Conservation (phyloP, 2,113 vertebrate genomes). For the Psilopogon haemacephalus region DNA sequence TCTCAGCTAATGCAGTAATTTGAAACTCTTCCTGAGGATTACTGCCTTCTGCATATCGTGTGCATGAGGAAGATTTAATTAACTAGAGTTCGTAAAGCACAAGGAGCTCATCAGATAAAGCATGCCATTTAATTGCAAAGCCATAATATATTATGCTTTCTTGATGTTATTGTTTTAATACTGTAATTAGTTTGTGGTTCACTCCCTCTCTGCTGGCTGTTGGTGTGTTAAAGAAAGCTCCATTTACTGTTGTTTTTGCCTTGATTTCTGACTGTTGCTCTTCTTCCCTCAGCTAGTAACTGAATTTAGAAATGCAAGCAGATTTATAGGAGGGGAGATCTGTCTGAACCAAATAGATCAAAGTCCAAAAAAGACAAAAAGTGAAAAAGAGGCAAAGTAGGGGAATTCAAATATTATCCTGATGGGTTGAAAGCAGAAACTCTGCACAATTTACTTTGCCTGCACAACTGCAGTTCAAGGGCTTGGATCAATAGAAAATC, state of each 20-base stretch:
- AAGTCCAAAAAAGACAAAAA: neutral
- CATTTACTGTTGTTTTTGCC: neutral
- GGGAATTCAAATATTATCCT: neutral
- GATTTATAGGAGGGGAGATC: neutral
- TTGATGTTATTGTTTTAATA: neutral
- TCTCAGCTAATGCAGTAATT: neutral
- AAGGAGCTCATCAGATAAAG: neutral
- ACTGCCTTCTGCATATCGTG: neutral
- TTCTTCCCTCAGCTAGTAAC: neutral
- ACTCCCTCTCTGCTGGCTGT: neutral
- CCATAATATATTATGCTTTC: neutral
- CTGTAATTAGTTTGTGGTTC: neutral
- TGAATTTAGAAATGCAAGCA: neutral
- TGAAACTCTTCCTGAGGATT: conserved; percentile 4
- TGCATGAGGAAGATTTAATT: neutral
- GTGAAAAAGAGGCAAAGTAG: neutral
- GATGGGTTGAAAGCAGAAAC: neutral
- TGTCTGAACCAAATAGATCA: neutral
- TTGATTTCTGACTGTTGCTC: neutral
- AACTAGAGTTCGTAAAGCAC: neutral
- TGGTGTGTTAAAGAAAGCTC: neutral
- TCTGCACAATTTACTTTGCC: neutral
- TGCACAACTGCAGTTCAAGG: neutral
- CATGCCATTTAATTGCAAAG: neutral
- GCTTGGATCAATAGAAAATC: conserved; percentile 43